Evolutionary conservation across 2,888 invertebrate species (phyloP), one percentile per base, ranked within the genome.

Genomic region (Tryphoninae sp.): DNA sequence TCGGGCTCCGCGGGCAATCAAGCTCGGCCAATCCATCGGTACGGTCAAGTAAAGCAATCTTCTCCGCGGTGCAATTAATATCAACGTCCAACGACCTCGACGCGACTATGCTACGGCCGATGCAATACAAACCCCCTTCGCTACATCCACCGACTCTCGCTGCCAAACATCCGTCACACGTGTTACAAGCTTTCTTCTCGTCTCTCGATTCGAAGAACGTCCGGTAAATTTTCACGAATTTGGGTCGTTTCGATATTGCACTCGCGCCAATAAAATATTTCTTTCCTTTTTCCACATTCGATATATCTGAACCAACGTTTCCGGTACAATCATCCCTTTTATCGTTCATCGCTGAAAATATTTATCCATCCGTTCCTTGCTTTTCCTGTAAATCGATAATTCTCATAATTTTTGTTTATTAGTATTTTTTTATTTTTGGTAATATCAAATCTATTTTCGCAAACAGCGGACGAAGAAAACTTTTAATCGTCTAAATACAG

Each of bases 41-140:
- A 81, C 77, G 83, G 78, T 84, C 83, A 84, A 84, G 84, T 83
- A 83, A 80, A 84, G 84, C 83, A 85, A 84, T 86, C 81, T 79
- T 84, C 84, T 83, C 80, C 84, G 82, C 80, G 77, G 82, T 83
- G 80, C 80, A 82, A 81, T 83, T 83, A 83, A 83, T 83, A 83
- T 83, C 82, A 83, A 83, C 83, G 82, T 80, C 79, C 74, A 77
- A 80, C 74, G 73, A 82, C 80, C 82, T 65, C 79, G 55, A 51
- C 78, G 49, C 75, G 51, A 68, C 75, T 75, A 58, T 55, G 16
- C 68, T 26, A 68, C 51, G 23, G 16, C 61, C n/a, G 11, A 67
- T 19, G n/a, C 42, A 68, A 65, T 23, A 55, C 69, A 23, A 62
- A 64, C 55, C 26, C 53, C n/a, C 49, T 49, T 16, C 61, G 49